phyloP scores from a whole-genome alignment of 1,140 invertebrate species.

The Neodiprion lecontei region DNA sequence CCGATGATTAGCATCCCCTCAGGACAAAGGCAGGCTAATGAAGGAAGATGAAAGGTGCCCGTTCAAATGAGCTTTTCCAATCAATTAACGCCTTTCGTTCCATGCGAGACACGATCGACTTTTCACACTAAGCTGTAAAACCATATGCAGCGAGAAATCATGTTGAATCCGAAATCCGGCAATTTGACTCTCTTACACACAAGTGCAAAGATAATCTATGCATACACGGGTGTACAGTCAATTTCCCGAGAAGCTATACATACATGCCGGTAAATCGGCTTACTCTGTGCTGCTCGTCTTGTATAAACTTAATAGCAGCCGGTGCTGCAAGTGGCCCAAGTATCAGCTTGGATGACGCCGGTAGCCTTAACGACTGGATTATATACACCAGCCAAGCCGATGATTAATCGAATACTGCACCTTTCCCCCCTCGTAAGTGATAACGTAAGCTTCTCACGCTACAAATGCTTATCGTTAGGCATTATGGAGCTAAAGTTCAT shows the following conservation, averaged over 20 bases:
- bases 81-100: not conserved
- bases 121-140: not conserved
- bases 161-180: not conserved
- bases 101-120: not conserved
- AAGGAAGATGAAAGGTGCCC: not conserved
- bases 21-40: not conserved
- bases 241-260: not conserved
- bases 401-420: constrained; percentile 49
- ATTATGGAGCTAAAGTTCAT: too few species aligned
- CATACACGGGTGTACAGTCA: not conserved
- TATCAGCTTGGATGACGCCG: not conserved
- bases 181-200: not conserved
- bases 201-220: not conserved
- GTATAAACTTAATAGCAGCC: not conserved
- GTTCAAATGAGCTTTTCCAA: not conserved
- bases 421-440: constrained; percentile 22
- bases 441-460: not conserved
- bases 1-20: not conserved
- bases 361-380: constrained; percentile 43
- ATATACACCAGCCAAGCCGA: constrained; percentile 36
- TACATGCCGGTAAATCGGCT: not conserved
- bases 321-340: not conserved
- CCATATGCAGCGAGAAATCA: not conserved
- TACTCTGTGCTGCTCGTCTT: too few species aligned
- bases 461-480: too few species aligned